phyloP scores from a whole-genome alignment of 2,888 invertebrate genomes.

The Rhyacophila evoluta region DNA sequence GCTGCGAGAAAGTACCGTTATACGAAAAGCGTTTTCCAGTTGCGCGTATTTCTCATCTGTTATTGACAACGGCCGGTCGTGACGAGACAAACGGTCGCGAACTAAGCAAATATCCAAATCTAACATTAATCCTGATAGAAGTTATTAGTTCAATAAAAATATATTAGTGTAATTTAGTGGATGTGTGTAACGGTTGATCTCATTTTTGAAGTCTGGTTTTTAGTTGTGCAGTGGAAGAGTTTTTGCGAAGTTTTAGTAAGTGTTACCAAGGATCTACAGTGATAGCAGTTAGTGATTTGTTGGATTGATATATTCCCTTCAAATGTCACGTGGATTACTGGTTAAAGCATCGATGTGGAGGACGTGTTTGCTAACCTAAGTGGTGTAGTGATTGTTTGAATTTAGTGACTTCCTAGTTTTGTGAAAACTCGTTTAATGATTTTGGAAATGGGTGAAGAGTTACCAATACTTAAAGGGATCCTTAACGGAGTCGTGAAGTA shows the following conservation, averaged over 20 bases:
- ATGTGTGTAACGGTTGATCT: constrained; percentile 45
- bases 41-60: constrained; percentile 54
- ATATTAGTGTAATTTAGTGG: constrained; percentile 20
- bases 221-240: constrained; percentile 36
- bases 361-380: constrained; percentile 44
- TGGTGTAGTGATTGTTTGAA: constrained; percentile 61
- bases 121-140: not conserved
- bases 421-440: constrained; percentile 59
- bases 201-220: constrained; percentile 35
- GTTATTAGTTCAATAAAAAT: not conserved
- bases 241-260: constrained; percentile 21
- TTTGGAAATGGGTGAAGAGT: constrained; percentile 86
- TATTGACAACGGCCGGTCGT: constrained; percentile 45
- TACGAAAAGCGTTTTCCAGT: constrained; percentile 38
- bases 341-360: constrained; percentile 10
- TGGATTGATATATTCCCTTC: constrained; percentile 30
- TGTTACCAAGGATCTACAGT: not conserved
- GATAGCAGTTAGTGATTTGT: not conserved
- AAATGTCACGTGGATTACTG: constrained; percentile 42
- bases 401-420: constrained; percentile 34
- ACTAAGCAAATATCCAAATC: too few species aligned
- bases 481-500: constrained; percentile 91
- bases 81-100: constrained; percentile 25
- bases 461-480: constrained; percentile 91
- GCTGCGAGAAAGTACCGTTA: constrained; percentile 50